Evolutionary conservation across 2,113 vertebrate genomes (phyloP).

Genomic region (Dryoscopus gambensis): DNA sequence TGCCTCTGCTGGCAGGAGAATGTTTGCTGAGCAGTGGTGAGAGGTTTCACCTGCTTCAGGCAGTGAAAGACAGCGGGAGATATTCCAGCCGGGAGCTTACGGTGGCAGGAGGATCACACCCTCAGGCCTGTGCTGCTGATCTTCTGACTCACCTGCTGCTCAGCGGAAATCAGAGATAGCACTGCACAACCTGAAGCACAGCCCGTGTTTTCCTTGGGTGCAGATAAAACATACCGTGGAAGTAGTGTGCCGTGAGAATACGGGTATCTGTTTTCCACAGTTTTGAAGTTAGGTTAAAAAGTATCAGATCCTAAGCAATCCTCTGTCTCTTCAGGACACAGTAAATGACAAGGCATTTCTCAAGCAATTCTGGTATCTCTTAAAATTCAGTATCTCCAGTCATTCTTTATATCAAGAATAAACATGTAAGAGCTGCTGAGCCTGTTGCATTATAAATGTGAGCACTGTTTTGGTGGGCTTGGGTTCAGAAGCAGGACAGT

Average conservation of each 20-base stretch:
- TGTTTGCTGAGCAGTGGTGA: rapidly evolving
- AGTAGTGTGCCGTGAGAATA: background rate
- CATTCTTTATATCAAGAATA: background rate
- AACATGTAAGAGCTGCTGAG: background rate
- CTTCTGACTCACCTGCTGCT: background rate
- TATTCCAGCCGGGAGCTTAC: rapidly evolving
- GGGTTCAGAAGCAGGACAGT: background rate
- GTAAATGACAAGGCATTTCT: background rate
- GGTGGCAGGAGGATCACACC: background rate
- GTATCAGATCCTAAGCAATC: background rate
- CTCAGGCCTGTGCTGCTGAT: background rate
- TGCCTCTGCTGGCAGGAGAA: background rate
- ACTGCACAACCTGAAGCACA: background rate
- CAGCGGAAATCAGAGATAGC: background rate
- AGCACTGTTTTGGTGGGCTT: background rate
- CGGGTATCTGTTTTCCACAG: background rate
- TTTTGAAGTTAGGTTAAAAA: background rate
- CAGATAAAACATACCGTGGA: rapidly evolving
- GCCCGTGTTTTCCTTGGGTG: background rate
- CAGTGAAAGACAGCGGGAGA: background rate
- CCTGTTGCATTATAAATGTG: background rate
- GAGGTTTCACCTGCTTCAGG: background rate
- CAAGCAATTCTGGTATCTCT: background rate
- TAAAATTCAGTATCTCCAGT: background rate
- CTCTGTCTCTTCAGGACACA: background rate